A percentile compares a stretch with the other conserved stretches of the same genome.
Evolutionary conservation across 2,888 invertebrate genomes (phyloP).

Genomic region (Pristionchus fissidentatus): DNA sequence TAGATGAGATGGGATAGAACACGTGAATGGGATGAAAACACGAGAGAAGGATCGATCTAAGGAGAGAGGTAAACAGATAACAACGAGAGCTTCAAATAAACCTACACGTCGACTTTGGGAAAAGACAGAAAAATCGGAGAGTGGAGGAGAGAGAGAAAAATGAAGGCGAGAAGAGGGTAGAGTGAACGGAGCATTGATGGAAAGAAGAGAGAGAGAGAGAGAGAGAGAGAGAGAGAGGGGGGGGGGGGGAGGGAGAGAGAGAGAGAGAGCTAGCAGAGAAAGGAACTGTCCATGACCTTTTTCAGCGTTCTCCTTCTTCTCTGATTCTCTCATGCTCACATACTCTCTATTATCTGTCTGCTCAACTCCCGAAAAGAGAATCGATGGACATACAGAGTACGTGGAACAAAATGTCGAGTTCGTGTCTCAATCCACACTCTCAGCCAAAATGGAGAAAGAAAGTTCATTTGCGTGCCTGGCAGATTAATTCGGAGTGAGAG

Average conservation of each 20-base stretch:
- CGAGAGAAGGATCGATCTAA: no score
- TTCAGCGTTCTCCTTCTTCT: constrained; percentile 3
- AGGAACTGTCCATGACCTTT: constrained; percentile 32
- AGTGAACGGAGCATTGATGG: constrained; percentile 31
- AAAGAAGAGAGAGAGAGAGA: not conserved
- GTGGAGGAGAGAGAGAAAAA: constrained; percentile 9
- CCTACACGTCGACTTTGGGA: constrained; percentile 2
- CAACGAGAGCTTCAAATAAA: not conserved
- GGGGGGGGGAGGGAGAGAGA: not conserved
- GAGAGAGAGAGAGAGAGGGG: not conserved
- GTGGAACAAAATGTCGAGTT: not conserved
- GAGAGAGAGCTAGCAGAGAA: no score
- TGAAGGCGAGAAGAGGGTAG: not conserved
- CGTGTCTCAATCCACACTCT: no score
- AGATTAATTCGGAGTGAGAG: no score
- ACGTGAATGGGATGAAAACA: no score
- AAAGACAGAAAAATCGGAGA: constrained; percentile 24
- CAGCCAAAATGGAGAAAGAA: no score
- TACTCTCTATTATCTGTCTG: not conserved
- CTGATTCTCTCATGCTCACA: not conserved
- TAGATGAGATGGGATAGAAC: no score
- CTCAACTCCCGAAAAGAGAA: not conserved
- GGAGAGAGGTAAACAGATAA: not conserved
- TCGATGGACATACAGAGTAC: constrained; percentile 8
- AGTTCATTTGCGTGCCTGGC: no score